These are phyloP conservation scores for Cerastis leucographa DNA, from an alignment of 2,888 invertebrate genomes.

Conservation along the genomic window DNA sequence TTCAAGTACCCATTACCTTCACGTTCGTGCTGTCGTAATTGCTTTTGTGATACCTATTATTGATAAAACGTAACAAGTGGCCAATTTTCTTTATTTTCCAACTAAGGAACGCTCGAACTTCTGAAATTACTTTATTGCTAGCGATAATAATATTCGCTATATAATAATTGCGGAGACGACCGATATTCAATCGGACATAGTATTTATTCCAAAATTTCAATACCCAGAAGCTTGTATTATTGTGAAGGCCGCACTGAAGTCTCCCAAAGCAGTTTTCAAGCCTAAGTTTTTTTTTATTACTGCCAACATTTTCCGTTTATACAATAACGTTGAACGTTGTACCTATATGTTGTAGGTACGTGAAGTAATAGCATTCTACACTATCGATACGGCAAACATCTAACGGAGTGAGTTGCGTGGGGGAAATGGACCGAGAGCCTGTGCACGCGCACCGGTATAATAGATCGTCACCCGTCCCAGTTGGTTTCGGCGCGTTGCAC, in stretches of 20 bases:
- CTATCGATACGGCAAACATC: conserved; percentile 82
- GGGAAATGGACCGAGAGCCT: conserved; percentile 89
- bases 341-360: conserved; percentile 53
- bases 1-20: conserved; percentile 60
- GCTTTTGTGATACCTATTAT: conserved; percentile 65
- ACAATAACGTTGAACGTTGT: conserved; percentile 33
- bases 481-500: conserved; percentile 89
- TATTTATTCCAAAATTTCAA: conserved; percentile 8
- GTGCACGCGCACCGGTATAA: conserved; percentile 88
- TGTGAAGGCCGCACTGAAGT: conserved; percentile 9
- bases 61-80: conserved; percentile 65
- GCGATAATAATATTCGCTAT: conserved; percentile 30
- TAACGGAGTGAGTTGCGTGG: conserved; percentile 89
- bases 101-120: conserved; percentile 37
- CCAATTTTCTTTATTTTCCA: conserved; percentile 62
- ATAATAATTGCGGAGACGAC: conserved; percentile 19
- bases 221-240: conserved; percentile 1
- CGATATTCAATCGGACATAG: neutral
- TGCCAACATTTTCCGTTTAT: conserved; percentile 12
- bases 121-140: conserved; percentile 31
- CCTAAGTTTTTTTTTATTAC: conserved; percentile 1
- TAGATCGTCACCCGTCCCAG: conserved; percentile 89
- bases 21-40: conserved; percentile 66
- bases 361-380: conserved; percentile 73
- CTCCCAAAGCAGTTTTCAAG: conserved; percentile 13